phyloP scores from a whole-genome alignment of 2,888 invertebrate species.

The Polyommatus icarus region DNA sequence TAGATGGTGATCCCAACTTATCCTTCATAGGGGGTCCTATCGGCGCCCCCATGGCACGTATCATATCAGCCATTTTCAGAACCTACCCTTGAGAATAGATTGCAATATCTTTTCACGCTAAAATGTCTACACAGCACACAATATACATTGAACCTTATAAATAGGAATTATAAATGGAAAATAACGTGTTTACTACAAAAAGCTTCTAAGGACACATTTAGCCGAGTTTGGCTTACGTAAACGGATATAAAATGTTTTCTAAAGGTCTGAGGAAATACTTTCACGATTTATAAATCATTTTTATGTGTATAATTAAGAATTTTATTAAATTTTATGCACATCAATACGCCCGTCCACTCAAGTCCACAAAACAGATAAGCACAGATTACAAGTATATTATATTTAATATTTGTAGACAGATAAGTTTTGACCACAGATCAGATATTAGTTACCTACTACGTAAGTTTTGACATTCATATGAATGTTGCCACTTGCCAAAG shows the following conservation, averaged over 20 bases:
- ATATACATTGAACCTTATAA: constrained; percentile 48
- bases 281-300: constrained; percentile 12
- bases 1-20: constrained; percentile 90
- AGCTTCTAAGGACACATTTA: not conserved
- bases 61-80: constrained; percentile 84
- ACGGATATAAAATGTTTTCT: constrained; percentile 44
- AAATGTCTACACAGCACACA: constrained; percentile 55
- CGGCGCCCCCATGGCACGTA: constrained; percentile 83
- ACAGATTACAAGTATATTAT: too few relatives aligned
- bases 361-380: constrained; percentile 43
- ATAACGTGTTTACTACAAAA: constrained; percentile 50
- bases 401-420: too few relatives aligned
- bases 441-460: too few relatives aligned
- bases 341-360: constrained; percentile 55
- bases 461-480: constrained; percentile 37
- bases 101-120: constrained; percentile 33
- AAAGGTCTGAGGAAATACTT: constrained; percentile 35
- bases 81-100: constrained; percentile 38
- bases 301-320: constrained; percentile 30
- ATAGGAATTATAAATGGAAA: constrained; percentile 41
- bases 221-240: not conserved
- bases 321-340: constrained; percentile 40
- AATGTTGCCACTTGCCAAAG: constrained; percentile 23
- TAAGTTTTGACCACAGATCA: too few relatives aligned
- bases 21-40: constrained; percentile 85